These are phyloP conservation scores for Megalurothrips usitatus DNA, from an alignment of 2,888 invertebrate genomes.

Conservation along the genomic window DNA sequence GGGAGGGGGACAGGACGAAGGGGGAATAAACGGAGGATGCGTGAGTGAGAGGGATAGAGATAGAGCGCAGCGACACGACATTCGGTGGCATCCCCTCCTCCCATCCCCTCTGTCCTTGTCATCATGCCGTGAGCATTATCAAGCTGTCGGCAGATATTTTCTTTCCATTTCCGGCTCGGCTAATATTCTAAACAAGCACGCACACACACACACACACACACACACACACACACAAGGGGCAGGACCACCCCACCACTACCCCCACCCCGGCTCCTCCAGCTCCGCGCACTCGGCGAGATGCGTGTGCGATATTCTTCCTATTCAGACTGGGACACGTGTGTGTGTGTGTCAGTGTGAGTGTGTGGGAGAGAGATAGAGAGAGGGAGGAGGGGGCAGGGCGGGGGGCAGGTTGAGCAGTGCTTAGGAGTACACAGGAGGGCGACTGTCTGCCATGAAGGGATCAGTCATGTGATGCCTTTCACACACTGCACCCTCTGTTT, in stretches of 20 bases:
- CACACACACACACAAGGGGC: too few species aligned
- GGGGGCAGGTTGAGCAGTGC: neutral
- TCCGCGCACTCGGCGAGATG: too few species aligned
- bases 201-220: too few species aligned
- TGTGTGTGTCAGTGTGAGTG: conserved; percentile 28
- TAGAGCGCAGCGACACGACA: neutral
- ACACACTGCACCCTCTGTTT: neutral
- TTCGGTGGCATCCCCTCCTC: neutral
- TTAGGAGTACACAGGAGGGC: conserved; percentile 20
- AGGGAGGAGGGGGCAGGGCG: neutral
- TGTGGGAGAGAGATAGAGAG: conserved; percentile 31
- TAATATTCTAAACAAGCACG: too few species aligned
- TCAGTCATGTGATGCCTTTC: conserved; percentile 28
- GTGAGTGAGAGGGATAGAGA: neutral
- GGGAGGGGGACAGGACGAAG: neutral
- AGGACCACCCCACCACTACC: too few species aligned
- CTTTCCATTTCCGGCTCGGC: neutral
- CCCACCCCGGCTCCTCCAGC: too few species aligned
- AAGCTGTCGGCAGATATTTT: neutral
- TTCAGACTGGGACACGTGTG: neutral
- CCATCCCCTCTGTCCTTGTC: neutral
- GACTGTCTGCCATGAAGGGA: conserved; percentile 10
- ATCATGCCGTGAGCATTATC: neutral
- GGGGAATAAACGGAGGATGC: neutral
- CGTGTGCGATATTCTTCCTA: too few species aligned